These are phyloP conservation scores for Agrenia bidenticulata DNA, from an alignment of 2,888 invertebrate species.

Conservation along the genomic window DNA sequence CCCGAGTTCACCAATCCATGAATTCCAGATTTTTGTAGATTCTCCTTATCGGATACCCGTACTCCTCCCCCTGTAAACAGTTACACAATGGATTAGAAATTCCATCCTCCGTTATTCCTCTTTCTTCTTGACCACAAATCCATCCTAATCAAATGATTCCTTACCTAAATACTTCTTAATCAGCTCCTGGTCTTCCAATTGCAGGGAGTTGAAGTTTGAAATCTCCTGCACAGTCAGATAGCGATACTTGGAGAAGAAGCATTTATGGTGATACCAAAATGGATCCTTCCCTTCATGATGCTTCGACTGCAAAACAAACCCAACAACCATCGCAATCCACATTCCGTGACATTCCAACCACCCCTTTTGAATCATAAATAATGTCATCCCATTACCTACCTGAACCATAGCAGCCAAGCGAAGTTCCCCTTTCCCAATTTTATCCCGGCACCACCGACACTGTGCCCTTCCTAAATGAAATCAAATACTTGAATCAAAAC, in stretches of 20 bases:
- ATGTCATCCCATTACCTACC: background rate
- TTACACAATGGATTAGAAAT: background rate
- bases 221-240: background rate
- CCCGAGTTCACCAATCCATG: constrained; percentile 3
- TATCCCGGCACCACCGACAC: constrained; percentile 1
- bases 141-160: background rate
- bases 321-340: too few relatives aligned
- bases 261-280: constrained; percentile 10
- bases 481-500: background rate
- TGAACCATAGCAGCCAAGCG: background rate
- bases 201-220: background rate
- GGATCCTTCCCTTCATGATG: constrained; percentile 17
- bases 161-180: constrained; percentile 5
- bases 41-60: background rate
- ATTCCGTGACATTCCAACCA: too few relatives aligned
- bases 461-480: background rate
- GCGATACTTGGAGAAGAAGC: constrained; percentile 2
- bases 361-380: background rate
- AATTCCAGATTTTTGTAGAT: too few relatives aligned
- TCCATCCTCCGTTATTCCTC: background rate
- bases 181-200: background rate
- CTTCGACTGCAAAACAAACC: background rate
- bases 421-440: constrained; percentile 4
- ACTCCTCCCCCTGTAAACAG: background rate
- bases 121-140: too few relatives aligned